phyloP scores from a whole-genome alignment of 2,888 invertebrate genomes.

The Pachycephus smyrnensis region DNA sequence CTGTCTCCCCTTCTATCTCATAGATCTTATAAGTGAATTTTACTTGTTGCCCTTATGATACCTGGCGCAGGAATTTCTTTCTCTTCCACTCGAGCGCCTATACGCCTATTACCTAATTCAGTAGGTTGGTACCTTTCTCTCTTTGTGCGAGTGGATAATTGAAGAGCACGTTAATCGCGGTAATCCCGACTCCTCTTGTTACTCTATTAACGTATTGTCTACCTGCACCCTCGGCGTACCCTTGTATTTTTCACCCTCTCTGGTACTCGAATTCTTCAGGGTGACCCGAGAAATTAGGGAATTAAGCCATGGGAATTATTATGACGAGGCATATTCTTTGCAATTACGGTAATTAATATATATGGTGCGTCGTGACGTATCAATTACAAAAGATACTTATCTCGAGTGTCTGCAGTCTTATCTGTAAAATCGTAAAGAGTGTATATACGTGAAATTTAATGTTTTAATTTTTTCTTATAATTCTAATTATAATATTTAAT shows the following conservation, averaged over 20 bases:
- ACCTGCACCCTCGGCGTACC: background rate
- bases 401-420: background rate
- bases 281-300: background rate
- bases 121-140: background rate
- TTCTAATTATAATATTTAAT: background rate
- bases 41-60: background rate
- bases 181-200: background rate
- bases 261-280: background rate
- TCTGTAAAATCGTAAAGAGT: background rate
- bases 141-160: background rate
- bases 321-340: no score
- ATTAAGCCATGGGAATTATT: background rate
- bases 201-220: background rate
- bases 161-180: background rate
- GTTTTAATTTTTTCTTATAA: background rate
- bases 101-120: background rate
- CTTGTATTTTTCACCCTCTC: background rate
- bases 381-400: no score
- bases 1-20: background rate
- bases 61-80: background rate
- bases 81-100: background rate
- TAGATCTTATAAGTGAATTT: background rate
- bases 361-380: no score
- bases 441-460: background rate
- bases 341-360: no score